These are phyloP conservation scores for Rhagophthalmus giganteus DNA, from an alignment of 2,888 invertebrate species.

Conservation along the genomic window DNA sequence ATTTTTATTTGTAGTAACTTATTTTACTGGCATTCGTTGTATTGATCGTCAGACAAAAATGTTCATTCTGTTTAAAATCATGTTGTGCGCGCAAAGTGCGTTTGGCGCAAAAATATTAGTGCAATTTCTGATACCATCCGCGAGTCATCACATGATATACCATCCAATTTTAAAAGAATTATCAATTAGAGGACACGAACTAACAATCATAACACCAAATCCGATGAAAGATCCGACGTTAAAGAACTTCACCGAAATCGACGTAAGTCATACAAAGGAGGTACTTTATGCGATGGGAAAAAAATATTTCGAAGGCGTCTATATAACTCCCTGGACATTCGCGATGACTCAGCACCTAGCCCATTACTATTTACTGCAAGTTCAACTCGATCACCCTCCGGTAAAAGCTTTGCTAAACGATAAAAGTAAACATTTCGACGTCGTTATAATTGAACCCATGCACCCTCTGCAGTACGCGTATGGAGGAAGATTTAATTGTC, in stretches of 20 bases:
- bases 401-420: not conserved
- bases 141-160: not conserved
- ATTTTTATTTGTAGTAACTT: too few relatives aligned
- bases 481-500: constrained; percentile 5
- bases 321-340: not conserved
- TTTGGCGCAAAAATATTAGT: not conserved
- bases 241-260: not conserved
- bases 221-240: not conserved
- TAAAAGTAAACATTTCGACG: constrained; percentile 1
- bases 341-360: not conserved
- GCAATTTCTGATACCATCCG: not conserved
- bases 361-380: too few relatives aligned
- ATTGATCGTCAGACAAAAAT: too few relatives aligned
- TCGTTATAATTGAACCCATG: not conserved
- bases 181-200: not conserved
- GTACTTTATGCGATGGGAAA: not conserved
- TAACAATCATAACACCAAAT: not conserved
- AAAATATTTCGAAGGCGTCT: too few relatives aligned
- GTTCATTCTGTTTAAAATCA: too few relatives aligned
- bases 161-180: not conserved
- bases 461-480: not conserved
- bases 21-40: too few relatives aligned
- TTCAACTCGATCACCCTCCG: not conserved
- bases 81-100: too few relatives aligned
- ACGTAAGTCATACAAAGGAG: not conserved